Evolutionary conservation across 92 coral and sea anemone species (phyloP), one percentile per base, ranked within the genome.

Genomic region (Zoanthus gigantus): DNA sequence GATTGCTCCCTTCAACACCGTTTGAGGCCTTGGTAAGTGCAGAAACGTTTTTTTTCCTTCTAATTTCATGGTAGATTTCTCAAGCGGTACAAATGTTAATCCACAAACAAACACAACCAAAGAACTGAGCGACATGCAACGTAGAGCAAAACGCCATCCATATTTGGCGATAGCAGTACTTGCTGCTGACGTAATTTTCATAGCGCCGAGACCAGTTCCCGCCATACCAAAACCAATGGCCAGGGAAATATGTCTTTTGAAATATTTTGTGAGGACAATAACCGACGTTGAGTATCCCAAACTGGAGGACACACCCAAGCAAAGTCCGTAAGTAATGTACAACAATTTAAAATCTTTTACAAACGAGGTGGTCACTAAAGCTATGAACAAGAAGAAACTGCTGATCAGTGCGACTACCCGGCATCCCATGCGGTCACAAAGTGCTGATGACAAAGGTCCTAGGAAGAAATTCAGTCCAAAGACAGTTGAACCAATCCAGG

Each of bases 351-450:
- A 81, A 10, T 81, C 74, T 71, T 34, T 31, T 10, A 81, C 85
- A 67, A 46, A 81, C 18, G 85, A 81, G 46, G 85, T 81, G 45
- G 60, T 46, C 5, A 81, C 61, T 12, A 81, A 50, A 5, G 85
- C 85, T 9, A 18, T 65, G 28, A 81, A 81, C n/a, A 81, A 67
- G 47, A 67, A 66, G 85, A 81, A 66, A 68, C 85, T 81, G 75
- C 85, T 81, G 14, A 81, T 28, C 0, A 81, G 42, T 11, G 85
- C 85, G 1, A 81, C 85, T 65, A n/a, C 11, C 85, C 85, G 85
- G 60, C 85, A 81, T 28, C 85, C 85, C 75, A 73, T 65, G 85
- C 85, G 85, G 47, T 81, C 85, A 9, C 85, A 81, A 71, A 81
- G 46, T 4, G 85, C 85, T 65, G 85, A 44, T 0, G 85, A 44